phyloP scores from a whole-genome alignment of 2,888 invertebrate species.

The Lysandra coridon region DNA sequence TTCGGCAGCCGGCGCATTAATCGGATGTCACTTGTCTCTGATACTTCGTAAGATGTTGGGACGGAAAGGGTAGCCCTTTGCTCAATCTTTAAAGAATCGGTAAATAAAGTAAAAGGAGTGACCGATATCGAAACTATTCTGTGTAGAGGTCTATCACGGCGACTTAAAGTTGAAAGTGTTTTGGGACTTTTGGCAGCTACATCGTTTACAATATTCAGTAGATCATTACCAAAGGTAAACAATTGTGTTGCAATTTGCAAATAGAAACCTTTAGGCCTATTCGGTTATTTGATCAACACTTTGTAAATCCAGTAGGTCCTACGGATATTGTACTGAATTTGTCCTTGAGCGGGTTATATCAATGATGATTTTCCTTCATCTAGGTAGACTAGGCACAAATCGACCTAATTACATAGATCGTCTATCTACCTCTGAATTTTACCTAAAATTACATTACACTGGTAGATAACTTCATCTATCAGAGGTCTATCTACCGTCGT shows the following conservation, averaged over 20 bases:
- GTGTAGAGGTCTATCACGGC: not conserved
- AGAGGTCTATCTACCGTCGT: not conserved
- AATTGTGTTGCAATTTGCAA: not conserved
- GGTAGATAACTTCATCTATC: not conserved
- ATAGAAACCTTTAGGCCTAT: not conserved
- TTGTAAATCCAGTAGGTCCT: not conserved
- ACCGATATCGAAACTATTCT: slow-evolving; percentile 27
- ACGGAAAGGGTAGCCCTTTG: slow-evolving; percentile 41
- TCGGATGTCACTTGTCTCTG: slow-evolving; percentile 60
- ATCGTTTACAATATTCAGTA: not conserved
- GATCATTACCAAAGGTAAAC: not conserved
- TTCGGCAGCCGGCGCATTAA: slow-evolving; percentile 66
- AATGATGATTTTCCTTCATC: no score
- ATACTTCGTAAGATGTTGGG: slow-evolving; percentile 46
- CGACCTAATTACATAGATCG: not conserved
- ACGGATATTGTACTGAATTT: not conserved
- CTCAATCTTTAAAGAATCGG: slow-evolving; percentile 34
- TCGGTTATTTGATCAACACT: not conserved
- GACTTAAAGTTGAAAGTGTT: not conserved
- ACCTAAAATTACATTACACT: no score
- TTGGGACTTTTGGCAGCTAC: not conserved
- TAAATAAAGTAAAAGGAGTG: slow-evolving; percentile 37
- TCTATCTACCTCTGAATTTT: not conserved
- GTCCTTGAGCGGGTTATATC: not conserved
- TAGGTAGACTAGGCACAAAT: no score